Base-by-base conservation (phyloP, 2,888 invertebrate species). In the Cheilosia pagana region DNA sequence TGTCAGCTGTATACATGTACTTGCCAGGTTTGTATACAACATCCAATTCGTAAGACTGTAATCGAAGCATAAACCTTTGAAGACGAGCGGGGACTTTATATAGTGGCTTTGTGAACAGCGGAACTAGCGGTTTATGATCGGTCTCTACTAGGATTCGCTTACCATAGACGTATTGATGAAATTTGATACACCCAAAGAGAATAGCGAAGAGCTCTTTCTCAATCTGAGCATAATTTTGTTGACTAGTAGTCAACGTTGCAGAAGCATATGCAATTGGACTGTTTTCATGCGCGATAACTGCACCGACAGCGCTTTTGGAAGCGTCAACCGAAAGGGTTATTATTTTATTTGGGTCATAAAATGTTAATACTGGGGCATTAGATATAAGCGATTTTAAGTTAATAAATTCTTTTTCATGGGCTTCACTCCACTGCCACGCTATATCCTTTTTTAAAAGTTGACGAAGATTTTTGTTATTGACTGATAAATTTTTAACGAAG, bases 171-270 rank as follows among this genome's bases (percentile, higher is more conserved):
- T 71, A 79, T 76, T 89, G 88, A 28, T 88, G 87, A 76, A 90
- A 90, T 48, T 87, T 88, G 19, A 74, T 60, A 75, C 89, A 89
- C 0, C 88, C 89, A 83, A 89, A 89, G 0, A 83, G 82, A 60
- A 90, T 89, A 0, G 89, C 89, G 19, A 89, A 75, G 2, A 88
- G 70, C 72, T 90, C 89, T 81, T 89, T 90, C 62, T 90, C 89
- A 10, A 87, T 83, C 31, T 83, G 83, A 4, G 81, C 83, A 48
- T 74, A 83, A 10, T 57, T 52, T 59, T 70, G 45, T 19, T 85
- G 76, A 1, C 62, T 43, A 10, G n/a, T 12, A 6, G 81, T 82
- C 12, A 86, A 41, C 23, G 75, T 74, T 7, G 68, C 71, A 1
- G 78, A 86, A 1, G 78, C 71, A 60, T 52, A 86, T 5, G 86